phyloP scores from a whole-genome alignment of 1,140 invertebrate species.

The Diabrotica virgifera region DNA sequence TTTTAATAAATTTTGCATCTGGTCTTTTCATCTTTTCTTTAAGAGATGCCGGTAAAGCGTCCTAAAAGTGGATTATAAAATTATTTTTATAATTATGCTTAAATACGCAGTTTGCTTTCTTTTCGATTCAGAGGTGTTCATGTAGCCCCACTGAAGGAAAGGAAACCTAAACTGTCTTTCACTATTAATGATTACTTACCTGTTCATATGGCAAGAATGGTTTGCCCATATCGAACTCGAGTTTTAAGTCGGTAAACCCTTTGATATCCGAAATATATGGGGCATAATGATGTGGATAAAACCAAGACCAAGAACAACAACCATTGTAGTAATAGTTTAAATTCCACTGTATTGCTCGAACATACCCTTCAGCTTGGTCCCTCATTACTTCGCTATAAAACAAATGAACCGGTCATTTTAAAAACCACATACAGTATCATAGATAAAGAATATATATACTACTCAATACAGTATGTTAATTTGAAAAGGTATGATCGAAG shows the following conservation, averaged over 20 bases:
- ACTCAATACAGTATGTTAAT: no score
- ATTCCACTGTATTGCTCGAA: conserved; percentile 94
- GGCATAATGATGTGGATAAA: conserved; percentile 94
- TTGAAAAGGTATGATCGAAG: no score
- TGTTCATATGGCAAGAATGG: conserved; percentile 96
- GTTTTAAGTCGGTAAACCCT: conserved; percentile 69
- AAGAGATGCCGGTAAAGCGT: no score
- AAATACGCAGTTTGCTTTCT: no score
- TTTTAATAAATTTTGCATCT: no score
- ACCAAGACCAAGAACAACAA: conserved; percentile 97
- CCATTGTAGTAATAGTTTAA: conserved; percentile 96
- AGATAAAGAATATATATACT: no score
- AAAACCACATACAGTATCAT: not conserved
- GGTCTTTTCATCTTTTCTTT: no score
- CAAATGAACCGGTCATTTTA: conserved; percentile 12
- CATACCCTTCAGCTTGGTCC: conserved; percentile 84
- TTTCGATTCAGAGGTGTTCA: no score
- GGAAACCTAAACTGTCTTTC: no score
- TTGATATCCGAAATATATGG: conserved; percentile 93
- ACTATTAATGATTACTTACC: conserved; percentile 42
- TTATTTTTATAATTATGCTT: no score
- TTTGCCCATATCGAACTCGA: conserved; percentile 77
- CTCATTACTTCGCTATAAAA: conserved; percentile 67
- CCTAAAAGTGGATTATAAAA: no score
- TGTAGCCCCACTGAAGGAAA: no score